Percentiles rank a stretch among this genome's conserved stretches.
Conservation (phyloP, 1,140 invertebrate genomes). For the Drosophila guanche region DNA sequence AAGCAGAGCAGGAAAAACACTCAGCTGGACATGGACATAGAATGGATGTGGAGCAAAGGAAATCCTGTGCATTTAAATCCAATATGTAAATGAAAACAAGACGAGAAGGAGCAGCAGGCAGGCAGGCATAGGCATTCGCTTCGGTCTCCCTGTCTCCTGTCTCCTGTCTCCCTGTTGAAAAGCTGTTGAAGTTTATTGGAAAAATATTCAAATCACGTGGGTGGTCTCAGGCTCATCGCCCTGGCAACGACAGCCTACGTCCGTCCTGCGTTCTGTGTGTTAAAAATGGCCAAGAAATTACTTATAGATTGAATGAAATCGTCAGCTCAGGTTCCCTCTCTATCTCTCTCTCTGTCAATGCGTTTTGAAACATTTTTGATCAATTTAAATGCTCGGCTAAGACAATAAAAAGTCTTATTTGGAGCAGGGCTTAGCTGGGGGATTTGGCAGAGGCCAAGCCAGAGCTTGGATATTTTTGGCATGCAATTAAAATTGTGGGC, state of each 20-base stretch:
- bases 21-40: conserved; percentile 57
- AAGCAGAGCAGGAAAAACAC: conserved; percentile 59
- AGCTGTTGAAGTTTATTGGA: conserved; percentile 82
- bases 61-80: conserved; percentile 75
- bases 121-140: conserved; percentile 13
- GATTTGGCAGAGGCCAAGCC: conserved; percentile 41
- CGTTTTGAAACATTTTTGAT: conserved; percentile 62
- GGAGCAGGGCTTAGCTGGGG: conserved; percentile 50
- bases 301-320: conserved; percentile 81
- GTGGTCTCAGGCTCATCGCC: conserved; percentile 68
- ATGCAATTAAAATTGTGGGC: conserved; percentile 68
- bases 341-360: not conserved
- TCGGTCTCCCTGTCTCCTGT: conserved; percentile 6
- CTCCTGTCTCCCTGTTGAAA: too few species aligned
- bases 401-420: conserved; percentile 75
- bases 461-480: conserved; percentile 44
- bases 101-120: conserved; percentile 16
- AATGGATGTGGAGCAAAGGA: conserved; percentile 12
- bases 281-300: conserved; percentile 77
- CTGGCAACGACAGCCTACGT: conserved; percentile 31
- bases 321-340: conserved; percentile 39
- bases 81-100: conserved; percentile 75
- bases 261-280: conserved; percentile 38
- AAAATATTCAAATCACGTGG: conserved; percentile 83
- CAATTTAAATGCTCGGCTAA: conserved; percentile 76